Base-by-base conservation (phyloP, 2,797 vertebrate species). In the Spea hammondii region DNA sequence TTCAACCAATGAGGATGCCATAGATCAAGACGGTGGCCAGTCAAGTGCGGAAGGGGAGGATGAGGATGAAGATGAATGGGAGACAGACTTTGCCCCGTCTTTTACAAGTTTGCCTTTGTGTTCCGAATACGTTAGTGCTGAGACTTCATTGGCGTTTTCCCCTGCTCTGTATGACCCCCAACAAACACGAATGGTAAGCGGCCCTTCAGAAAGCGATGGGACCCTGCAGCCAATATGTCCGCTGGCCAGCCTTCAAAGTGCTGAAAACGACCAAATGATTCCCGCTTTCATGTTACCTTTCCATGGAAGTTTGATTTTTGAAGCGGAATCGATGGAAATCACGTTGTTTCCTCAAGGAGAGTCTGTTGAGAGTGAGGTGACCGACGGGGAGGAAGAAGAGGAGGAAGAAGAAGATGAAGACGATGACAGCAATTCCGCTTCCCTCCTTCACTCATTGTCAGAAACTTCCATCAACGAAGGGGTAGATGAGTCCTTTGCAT, bases 291-390 rank as follows among this genome's bases (percentile, higher is more conserved):
- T 97, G 75, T 91, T 99, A 59, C 95, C 97, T 0, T 95, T 96
- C 79, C 92, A 90, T 10, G 95, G 96, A 46, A 98, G 95, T 80
- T 92, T 98, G 7, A 94, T 99, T 72, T 97, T 98, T 72, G 95
- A 95, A 84, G 97, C 96, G 0, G 97, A 98, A 78, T 94, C 95
- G 0, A 93, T 98, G 92, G 97, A 98, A 88, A 96, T 99, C 84
- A 92, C 92, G 0, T 91, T 95, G 3, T 93, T 95, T 76, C 89
- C 93, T 5, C 92, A 94, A 4, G 93, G 93, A 2, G 94, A 95
- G 1, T 90, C 89, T 0, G 90, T 82, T 1, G 83, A 78, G 3
- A 77, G 74, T 13, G 77, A 79, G 9, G 81, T 82, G 0, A 72
- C 80, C 0, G 83, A 74, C 0, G 72, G 87, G 0, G 89, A 86